Base-by-base conservation (phyloP, 53 echinoderm and acorn worm species). In the Apostichopus leukothele region DNA sequence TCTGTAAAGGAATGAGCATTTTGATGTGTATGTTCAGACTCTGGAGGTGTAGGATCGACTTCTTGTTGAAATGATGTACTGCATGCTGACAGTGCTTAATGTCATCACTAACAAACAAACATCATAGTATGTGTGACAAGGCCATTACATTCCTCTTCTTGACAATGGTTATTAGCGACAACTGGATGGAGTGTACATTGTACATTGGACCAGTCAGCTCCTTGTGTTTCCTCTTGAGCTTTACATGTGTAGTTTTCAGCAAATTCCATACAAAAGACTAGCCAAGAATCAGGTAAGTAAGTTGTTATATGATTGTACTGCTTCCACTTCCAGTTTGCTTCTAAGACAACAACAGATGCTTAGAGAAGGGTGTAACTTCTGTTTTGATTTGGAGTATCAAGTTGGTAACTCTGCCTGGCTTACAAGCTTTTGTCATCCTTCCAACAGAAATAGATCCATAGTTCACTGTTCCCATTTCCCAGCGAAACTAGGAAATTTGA, bases 241-340 rank as follows among this genome's bases (percentile, higher is more conserved):
- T 86, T 86, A 76, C 90, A 90, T 27, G 86, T 86, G 67, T 90
- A 90, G 52, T 90, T 90, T 20, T 90, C 86, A 8, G 14, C 90
- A 76, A 86, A 90, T 25, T 86, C 86, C 81, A 88, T 52, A 25
- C 91, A 91, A 9, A 79, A 67, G 39, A 91, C 73, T 1, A 66
- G 50, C 91, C 87, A 91, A 50, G 25, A 27, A 50, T 7, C 26
- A 21, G 76, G 76, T 11, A 22, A 11, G 22, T 75, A 2, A 20
- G 25, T 75, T 25, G 76, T 21, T 26, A 75, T 50, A 21, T 21
- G 5, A 22, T 39, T 50, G 6, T 75, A 75, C 8, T 75, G 76
- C 5, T 23, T 25, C 76, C 50, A 75, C 27, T 77, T 50, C 77
- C 52, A 51, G 77, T 52, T 77, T 9, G 77, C 77, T 25, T 25